phyloP scores from a whole-genome alignment of 2,888 invertebrate genomes.

The Gisinianus flammeolus region DNA sequence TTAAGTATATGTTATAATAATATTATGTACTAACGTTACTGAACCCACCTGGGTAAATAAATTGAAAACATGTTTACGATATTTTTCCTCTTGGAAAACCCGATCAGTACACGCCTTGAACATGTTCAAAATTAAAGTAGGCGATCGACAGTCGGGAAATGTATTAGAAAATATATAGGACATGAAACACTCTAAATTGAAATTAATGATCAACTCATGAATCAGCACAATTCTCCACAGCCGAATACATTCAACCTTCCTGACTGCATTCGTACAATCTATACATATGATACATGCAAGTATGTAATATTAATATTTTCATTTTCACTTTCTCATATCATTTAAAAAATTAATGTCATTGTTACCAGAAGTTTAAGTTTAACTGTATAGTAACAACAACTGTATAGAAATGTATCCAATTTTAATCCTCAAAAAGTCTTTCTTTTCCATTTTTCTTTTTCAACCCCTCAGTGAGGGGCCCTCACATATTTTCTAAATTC shows the following conservation, averaged over 20 bases:
- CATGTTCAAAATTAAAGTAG: neutral
- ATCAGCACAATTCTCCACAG: neutral
- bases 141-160: neutral
- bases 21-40: no score
- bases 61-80: neutral
- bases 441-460: no score
- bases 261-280: no score
- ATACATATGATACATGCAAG: no score
- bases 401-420: neutral
- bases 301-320: no score
- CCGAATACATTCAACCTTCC: neutral
- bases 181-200: constrained; percentile 4
- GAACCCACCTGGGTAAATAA: constrained; percentile 14
- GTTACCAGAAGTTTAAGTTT: no score
- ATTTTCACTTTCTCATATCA: no score
- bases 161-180: neutral
- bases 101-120: neutral
- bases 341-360: constrained; percentile 3
- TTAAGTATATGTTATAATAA: no score
- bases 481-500: neutral
- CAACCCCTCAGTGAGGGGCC: neutral
- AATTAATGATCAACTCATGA: constrained; percentile 29
- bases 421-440: no score
- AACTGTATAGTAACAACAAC: neutral
- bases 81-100: constrained; percentile 2